Conservation (phyloP, 1,140 invertebrate genomes). For the Camponotus vicinus region DNA sequence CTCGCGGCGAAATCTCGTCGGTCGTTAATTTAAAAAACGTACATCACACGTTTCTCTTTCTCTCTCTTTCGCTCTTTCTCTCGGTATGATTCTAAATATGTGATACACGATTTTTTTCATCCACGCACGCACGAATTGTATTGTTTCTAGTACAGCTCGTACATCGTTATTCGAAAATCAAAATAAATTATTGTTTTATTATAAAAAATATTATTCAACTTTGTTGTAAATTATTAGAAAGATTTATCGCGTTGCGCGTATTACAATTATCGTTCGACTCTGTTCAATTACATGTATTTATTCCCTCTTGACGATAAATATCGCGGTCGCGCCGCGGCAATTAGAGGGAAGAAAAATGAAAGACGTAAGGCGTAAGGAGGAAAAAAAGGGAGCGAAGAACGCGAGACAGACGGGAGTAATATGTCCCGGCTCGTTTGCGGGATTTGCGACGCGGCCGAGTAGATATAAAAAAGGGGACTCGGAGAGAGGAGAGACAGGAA, state of each 20-base stretch:
- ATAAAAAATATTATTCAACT: not conserved
- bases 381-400: not conserved
- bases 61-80: not conserved
- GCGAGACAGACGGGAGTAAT: constrained; percentile 34
- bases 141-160: not conserved
- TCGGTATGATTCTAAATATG: too few relatives aligned
- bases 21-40: constrained; percentile 52
- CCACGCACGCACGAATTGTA: not conserved
- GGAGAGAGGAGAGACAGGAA: constrained; percentile 7
- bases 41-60: not conserved
- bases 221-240: not conserved
- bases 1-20: constrained; percentile 27
- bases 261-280: not conserved
- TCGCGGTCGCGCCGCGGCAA: not conserved
- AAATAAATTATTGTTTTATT: not conserved
- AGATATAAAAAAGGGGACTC: constrained; percentile 41
- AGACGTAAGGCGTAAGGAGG: constrained; percentile 12
- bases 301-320: not conserved
- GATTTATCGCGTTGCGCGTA: not conserved
- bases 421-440: constrained; percentile 58
- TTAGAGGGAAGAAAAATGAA: constrained; percentile 46
- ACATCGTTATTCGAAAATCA: not conserved
- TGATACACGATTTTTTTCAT: constrained; percentile 3
- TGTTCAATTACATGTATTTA: not conserved
- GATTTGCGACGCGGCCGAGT: constrained; percentile 48